These are phyloP conservation scores for Aleiodes leptofemur DNA, from an alignment of 2,888 invertebrate species.

Conservation along the genomic window DNA sequence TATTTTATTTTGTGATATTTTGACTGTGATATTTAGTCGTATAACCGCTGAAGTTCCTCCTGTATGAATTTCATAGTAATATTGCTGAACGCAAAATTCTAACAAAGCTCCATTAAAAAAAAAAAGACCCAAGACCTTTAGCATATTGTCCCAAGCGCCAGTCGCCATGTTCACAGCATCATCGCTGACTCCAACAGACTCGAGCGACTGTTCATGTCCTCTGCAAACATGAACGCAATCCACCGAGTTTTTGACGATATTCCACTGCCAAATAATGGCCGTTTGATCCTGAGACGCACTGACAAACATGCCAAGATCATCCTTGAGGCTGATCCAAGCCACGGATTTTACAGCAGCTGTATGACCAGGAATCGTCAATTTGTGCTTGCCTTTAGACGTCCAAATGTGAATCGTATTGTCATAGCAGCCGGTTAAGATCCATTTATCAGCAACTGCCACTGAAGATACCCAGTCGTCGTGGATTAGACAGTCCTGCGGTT, in stretches of 20 bases:
- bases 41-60: too few species aligned
- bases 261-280: constrained; percentile 93
- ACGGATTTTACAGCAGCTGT: constrained; percentile 92
- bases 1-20: too few species aligned
- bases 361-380: constrained; percentile 90
- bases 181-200: constrained; percentile 88
- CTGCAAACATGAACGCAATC: constrained; percentile 88
- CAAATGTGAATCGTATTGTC: constrained; percentile 95
- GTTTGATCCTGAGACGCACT: constrained; percentile 96
- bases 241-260: constrained; percentile 83
- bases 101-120: too few species aligned
- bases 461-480: constrained; percentile 99
- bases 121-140: too few species aligned
- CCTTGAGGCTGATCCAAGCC: constrained; percentile 86
- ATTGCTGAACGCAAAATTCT: too few species aligned
- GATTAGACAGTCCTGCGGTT: constrained; percentile 92
- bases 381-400: constrained; percentile 90
- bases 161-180: constrained; percentile 84
- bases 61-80: too few species aligned
- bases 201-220: constrained; percentile 95
- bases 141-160: constrained; percentile 94
- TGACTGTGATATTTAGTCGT: too few species aligned
- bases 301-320: constrained; percentile 82
- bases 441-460: constrained; percentile 83
- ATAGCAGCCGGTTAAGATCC: constrained; percentile 80